Evolutionary conservation across 2,888 invertebrate genomes (phyloP), one percentile per base, ranked within the genome.

Genomic region (Xestia c-nigrum): DNA sequence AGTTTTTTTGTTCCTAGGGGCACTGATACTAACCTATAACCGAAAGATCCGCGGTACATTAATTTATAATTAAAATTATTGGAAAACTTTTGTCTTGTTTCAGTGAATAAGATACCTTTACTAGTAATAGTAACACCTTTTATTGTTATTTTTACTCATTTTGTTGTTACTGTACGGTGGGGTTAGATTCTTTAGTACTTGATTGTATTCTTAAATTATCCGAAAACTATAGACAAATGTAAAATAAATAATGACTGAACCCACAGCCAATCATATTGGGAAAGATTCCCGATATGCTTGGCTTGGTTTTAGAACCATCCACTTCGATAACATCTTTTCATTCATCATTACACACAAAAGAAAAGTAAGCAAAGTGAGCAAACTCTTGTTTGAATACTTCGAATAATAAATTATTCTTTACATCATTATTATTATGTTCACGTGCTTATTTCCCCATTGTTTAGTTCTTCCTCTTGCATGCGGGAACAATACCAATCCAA

Each of bases 401-500:
- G 9, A 57, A 24, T 67, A 40, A 72, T 67, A 63, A n/a, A 59
- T 67, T 55, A 68, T 69, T 40, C 1, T 68, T 59, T 61, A 31
- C 16, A 68, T 50, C 9, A 21, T 63, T 63, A 55, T 59, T 43
- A 50, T 66, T 70, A 70, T 52, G 67, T 67, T 40, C 63, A 64
- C 19, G 69, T 79, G 31, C 50, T 47, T 40, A 61, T 67, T 64
- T 43, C 24, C 24, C 7, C n/a, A 64, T 73, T 72, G 66, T 74
- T 72, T 52, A 55, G 59, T 63, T 24, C 47, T 19, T 50, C 50
- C 59, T 14, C 65, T n/a, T 46, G 43, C 72, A 74, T 65, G 57
- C 59, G 38, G 47, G 71, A 87, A 85, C 76, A 86, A 88, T 83
- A 84, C 79, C 82, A 86, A 85, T 79, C 83, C 68, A 86, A 85